Conservation (phyloP, 2,888 invertebrate species). For the Hyalella azteca region DNA sequence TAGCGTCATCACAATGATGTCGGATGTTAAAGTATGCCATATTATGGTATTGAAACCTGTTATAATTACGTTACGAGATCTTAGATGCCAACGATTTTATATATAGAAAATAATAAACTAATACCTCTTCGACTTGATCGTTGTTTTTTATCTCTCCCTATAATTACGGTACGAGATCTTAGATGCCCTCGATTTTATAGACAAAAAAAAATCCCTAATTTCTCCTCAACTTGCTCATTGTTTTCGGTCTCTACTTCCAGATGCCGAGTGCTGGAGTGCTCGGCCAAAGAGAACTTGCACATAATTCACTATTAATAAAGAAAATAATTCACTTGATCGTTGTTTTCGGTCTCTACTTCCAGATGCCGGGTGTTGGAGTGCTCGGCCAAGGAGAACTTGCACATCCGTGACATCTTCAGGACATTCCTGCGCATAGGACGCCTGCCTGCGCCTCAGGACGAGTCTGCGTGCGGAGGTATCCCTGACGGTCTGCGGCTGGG, state of each 20-base stretch:
- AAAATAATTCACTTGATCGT: too few relatives aligned
- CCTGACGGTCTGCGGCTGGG: slow-evolving; percentile 38
- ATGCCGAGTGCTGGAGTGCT: slow-evolving; percentile 78
- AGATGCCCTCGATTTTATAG: too few relatives aligned
- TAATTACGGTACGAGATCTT: neutral
- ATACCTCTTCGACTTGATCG: neutral
- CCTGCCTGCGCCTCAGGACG: slow-evolving; percentile 1
- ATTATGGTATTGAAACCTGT: too few relatives aligned
- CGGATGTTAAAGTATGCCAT: too few relatives aligned
- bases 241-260: slow-evolving; percentile 63
- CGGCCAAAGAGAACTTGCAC: slow-evolving; percentile 75
- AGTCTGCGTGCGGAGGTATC: neutral
- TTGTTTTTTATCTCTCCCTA: neutral
- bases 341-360: slow-evolving; percentile 57
- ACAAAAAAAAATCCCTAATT: too few relatives aligned
- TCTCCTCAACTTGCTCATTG: too few relatives aligned
- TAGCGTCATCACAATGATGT: too few relatives aligned
- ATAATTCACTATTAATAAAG: too few relatives aligned
- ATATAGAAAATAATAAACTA: too few relatives aligned
- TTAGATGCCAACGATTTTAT: too few relatives aligned
- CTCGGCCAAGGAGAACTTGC: slow-evolving; percentile 76
- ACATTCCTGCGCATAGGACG: slow-evolving; percentile 68
- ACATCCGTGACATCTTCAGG: slow-evolving; percentile 80
- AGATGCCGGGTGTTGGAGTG: slow-evolving; percentile 78
- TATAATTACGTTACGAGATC: too few relatives aligned